phyloP scores from a whole-genome alignment of 2,888 invertebrate species.

The Bursaphelenchus okinawaensis region DNA sequence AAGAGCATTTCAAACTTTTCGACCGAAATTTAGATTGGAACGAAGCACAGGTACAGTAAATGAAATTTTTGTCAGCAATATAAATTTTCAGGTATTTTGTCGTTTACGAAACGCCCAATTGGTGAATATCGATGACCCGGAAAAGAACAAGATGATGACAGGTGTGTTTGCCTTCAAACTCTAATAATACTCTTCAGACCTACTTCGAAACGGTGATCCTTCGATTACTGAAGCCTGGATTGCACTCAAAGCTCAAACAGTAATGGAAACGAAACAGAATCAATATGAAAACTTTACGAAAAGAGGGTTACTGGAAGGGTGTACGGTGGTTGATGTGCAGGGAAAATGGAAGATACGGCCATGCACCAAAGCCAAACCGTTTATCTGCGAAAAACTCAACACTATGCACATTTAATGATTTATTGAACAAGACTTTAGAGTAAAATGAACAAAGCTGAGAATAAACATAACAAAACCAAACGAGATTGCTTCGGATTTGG shows the following conservation, averaged over 20 bases:
- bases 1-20: background rate
- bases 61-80: no score
- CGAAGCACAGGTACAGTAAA: background rate
- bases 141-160: background rate
- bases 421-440: background rate
- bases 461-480: background rate
- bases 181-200: no score
- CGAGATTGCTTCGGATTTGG: background rate
- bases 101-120: background rate
- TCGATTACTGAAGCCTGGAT: background rate
- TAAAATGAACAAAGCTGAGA: background rate
- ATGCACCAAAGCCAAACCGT: constrained; percentile 9
- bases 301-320: constrained; percentile 13
- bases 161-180: background rate
- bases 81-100: background rate
- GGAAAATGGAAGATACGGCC: constrained; percentile 25
- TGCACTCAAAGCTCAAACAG: background rate
- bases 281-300: background rate
- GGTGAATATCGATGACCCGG: background rate
- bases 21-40: background rate
- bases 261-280: background rate
- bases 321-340: constrained; percentile 14
- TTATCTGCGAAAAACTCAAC: constrained; percentile 19
- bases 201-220: background rate
- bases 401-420: background rate